Base-by-base conservation (phyloP, 2,797 vertebrate genomes). In the Stomatorhinus walkeri region DNA sequence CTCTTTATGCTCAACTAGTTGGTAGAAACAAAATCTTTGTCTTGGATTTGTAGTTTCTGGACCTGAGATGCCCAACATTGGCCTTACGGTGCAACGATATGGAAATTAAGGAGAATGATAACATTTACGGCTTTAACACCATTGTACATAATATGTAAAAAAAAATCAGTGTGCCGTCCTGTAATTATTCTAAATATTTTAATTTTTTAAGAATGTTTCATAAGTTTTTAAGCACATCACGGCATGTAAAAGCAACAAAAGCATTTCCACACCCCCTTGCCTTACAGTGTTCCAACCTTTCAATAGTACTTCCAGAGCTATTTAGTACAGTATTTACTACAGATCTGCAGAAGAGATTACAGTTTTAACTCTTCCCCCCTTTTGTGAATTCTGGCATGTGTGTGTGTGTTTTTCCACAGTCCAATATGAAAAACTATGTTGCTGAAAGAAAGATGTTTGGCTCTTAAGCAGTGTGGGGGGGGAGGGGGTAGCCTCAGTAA, bases 401-500 rank as follows among this genome's bases (percentile, higher is more conserved):
- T 83, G 61, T 68, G 64, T 72, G 64, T 68, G 64, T 59, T 8
- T 81, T 87, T 54, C 52, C 28, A 51, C 43, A 51, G n/a, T 85
- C 28, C 56, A 76, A 40, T 79, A 56, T 85, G 81, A 61, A 61
- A 79, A 84, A 85, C 81, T 22, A 48, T 32, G 59, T 16, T 19
- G 76, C 87, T 89, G 88, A 88, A 61, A 61, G 81, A 85, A 89
- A 64, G 81, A 89, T 64, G 56, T 68, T 46, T 89, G 88, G 79
- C 79, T 84, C 5, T 61, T 19, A 14, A 22, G 88, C 32, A 46
- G 88, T 40, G n/a, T 40, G n/a, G 64, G 8, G 64, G 61, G 85
- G 90, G 92, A 89, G 85, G 90, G 92, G 89, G 28, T 28, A 2
- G 76, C 40, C n/a, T 56, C 40, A 48, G 43, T 91, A 89, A 89